Conservation (phyloP, 2,888 invertebrate species). For the Aproaerema taeniolella region DNA sequence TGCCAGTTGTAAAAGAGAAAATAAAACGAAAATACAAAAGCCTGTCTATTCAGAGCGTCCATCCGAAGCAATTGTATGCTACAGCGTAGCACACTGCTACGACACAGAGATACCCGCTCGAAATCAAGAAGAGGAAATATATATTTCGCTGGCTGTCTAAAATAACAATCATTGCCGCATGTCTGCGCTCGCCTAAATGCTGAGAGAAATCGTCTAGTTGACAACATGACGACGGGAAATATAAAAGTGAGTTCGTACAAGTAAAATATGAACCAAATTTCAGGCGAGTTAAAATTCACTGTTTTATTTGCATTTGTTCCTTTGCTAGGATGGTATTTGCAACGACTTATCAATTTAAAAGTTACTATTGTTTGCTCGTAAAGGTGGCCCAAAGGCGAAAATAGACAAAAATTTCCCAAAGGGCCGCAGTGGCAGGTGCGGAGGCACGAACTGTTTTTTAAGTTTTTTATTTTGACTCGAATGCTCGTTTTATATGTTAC, state of each 20-base stretch:
- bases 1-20: too few species aligned
- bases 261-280: too few species aligned
- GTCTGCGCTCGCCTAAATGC: slow-evolving; percentile 13
- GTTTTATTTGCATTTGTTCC: too few species aligned
- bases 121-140: slow-evolving; percentile 8
- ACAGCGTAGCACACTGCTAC: slow-evolving; percentile 8
- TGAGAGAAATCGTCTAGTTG: slow-evolving; percentile 6
- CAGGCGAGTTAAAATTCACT: too few species aligned
- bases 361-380: too few species aligned
- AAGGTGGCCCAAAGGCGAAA: too few species aligned
- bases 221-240: slow-evolving; percentile 5
- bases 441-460: slow-evolving; percentile 1
- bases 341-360: too few species aligned
- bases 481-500: slow-evolving; percentile 8
- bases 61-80: slow-evolving; percentile 9
- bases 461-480: slow-evolving; percentile 8
- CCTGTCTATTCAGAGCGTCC: slow-evolving; percentile 4
- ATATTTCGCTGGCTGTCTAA: slow-evolving; percentile 9
- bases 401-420: slow-evolving; percentile 47
- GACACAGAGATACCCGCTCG: slow-evolving; percentile 5
- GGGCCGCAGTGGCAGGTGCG: slow-evolving; percentile 22
- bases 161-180: slow-evolving; percentile 14
- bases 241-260: too few species aligned
- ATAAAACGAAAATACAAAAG: slow-evolving; percentile 1
- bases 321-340: too few species aligned